Evolutionary conservation across 1,140 invertebrate genomes (phyloP).

Genomic region (Chymomyza costata): DNA sequence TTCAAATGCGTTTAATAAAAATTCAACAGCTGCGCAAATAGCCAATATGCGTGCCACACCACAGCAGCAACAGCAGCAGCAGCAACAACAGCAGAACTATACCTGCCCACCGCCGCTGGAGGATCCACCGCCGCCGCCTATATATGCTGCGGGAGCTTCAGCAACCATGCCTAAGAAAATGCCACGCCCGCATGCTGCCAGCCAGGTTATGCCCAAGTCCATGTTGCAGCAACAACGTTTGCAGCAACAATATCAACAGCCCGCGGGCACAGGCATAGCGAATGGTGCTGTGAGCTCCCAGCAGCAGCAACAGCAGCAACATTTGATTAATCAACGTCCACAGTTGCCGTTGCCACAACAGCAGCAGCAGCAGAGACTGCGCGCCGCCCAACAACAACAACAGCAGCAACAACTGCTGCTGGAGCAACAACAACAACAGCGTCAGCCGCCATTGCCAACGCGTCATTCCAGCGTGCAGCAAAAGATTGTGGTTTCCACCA

Average conservation of each 20-base stretch:
- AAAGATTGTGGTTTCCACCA: constrained; percentile 75
- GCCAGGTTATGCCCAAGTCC: too few species aligned
- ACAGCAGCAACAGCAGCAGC: constrained; percentile 46
- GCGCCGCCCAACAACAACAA: constrained; percentile 33
- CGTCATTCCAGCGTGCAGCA: constrained; percentile 73
- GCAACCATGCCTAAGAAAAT: constrained; percentile 70
- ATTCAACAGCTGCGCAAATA: constrained; percentile 58
- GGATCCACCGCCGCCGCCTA: constrained; percentile 71
- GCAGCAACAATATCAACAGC: constrained; percentile 70
- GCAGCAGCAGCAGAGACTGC: constrained; percentile 29
- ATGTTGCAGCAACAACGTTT: constrained; percentile 14
- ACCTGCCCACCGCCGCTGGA: constrained; percentile 68
- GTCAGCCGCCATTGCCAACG: constrained; percentile 65
- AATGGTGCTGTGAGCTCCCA: constrained; percentile 51
- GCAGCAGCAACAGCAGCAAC: constrained; percentile 39
- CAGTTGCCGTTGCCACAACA: constrained; percentile 55
- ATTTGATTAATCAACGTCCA: constrained; percentile 53
- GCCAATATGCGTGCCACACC: constrained; percentile 44
- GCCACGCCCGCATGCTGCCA: constrained; percentile 43
- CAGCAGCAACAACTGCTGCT: too few species aligned
- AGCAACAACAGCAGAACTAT: constrained; percentile 59
- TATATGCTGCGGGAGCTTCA: constrained; percentile 44
- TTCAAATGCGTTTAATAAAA: constrained; percentile 67
- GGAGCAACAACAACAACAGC: constrained; percentile 37
- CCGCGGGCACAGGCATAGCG: constrained; percentile 45